A percentile compares a stretch with the other conserved stretches of the same genome.
Conservation (phyloP, 2,113 vertebrate species). For the Sinocyclocheilus anshuiensis region DNA sequence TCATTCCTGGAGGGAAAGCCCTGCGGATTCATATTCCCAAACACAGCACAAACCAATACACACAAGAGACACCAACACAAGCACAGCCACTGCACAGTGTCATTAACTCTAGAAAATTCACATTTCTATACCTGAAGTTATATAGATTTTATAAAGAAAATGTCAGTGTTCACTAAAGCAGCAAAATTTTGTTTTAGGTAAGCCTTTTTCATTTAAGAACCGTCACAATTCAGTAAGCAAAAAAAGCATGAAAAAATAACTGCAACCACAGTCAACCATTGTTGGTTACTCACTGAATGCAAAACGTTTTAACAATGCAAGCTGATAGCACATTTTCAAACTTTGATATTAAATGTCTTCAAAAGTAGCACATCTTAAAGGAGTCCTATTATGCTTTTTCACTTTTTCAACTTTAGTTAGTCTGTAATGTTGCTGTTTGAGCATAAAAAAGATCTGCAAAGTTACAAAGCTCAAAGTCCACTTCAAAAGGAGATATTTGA, state of each 20-base stretch:
- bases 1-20: slow-evolving; percentile 9
- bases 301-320: neutral
- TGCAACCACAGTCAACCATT: neutral
- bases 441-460: too few species aligned
- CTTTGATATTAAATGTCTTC: neutral
- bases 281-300: neutral
- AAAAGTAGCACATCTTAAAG: neutral
- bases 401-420: too few species aligned
- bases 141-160: neutral
- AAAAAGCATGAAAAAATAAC: neutral
- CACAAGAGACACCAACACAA: neutral
- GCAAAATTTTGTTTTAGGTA: neutral
- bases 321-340: neutral
- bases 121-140: too few species aligned
- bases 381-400: too few species aligned
- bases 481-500: too few species aligned
- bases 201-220: neutral
- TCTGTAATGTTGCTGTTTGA: too few species aligned
- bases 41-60: neutral
- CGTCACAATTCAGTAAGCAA: neutral
- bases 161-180: neutral
- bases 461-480: too few species aligned
- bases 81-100: neutral
- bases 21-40: slow-evolving; percentile 26
- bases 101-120: neutral